Percentiles rank a stretch among this genome's conserved stretches.
These are phyloP conservation scores for Pseudomugil gertrudae DNA, from an alignment of 2,797 vertebrate species.

Conservation along the genomic window DNA sequence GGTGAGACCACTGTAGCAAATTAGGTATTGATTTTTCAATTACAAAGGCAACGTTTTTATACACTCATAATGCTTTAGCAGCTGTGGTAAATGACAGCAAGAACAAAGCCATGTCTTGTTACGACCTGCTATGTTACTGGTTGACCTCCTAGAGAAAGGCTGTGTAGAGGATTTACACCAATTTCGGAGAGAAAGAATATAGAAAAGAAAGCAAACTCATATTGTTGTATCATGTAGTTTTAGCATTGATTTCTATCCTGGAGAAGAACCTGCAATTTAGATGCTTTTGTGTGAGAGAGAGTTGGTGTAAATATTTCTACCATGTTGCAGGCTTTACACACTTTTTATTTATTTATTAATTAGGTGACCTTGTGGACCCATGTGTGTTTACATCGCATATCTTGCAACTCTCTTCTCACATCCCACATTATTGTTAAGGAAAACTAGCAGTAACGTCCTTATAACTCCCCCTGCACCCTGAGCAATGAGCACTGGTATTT, in stretches of 20 bases:
- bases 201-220: conserved; percentile 5
- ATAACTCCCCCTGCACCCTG: conserved; percentile 67
- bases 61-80: conserved; percentile 72
- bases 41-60: conserved; percentile 70
- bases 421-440: conserved; percentile 56
- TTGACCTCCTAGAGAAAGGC: conserved; percentile 35
- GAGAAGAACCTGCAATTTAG: conserved; percentile 22
- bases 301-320: conserved; percentile 24
- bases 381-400: conserved; percentile 21
- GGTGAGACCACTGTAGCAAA: conserved; percentile 74
- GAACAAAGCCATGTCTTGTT: conserved; percentile 69
- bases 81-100: conserved; percentile 67
- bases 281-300: conserved; percentile 15
- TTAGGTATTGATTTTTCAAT: conserved; percentile 84
- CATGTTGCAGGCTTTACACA: conserved; percentile 23
- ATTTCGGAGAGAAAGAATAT: conserved; percentile 10
- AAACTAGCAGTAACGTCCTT: conserved; percentile 54
- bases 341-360: conserved; percentile 44
- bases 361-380: conserved; percentile 46
- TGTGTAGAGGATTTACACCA: conserved; percentile 25
- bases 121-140: conserved; percentile 49
- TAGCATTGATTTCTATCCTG: conserved; percentile 1
- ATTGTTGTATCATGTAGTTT: not conserved
- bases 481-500: conserved; percentile 74
- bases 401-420: conserved; percentile 38